Percentiles rank a stretch among this genome's conserved stretches.
These are phyloP conservation scores for Agelaius phoeniceus DNA, from an alignment of 2,113 vertebrate genomes.

Conservation along the genomic window DNA sequence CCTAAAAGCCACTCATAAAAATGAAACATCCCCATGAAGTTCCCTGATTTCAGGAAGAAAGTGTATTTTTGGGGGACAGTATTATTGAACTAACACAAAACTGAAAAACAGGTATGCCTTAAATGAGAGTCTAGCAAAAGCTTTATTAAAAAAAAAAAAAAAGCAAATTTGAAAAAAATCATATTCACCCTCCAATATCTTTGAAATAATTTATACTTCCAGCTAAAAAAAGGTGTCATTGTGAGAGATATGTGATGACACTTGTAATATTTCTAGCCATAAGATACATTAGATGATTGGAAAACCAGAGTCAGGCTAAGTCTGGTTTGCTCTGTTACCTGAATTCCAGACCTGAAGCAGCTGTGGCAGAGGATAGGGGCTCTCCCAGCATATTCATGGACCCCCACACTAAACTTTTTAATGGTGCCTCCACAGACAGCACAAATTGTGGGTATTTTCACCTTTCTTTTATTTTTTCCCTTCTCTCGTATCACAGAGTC, in stretches of 20 bases:
- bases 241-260: not conserved
- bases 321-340: not conserved
- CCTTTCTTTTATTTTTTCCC: not conserved
- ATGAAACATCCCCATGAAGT: not conserved
- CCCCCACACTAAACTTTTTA: not conserved
- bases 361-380: not conserved
- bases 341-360: not conserved
- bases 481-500: not conserved
- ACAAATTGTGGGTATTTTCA: not conserved
- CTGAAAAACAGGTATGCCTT: not conserved
- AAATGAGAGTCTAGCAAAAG: not conserved
- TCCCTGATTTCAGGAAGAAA: not conserved
- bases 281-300: not conserved
- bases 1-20: not conserved
- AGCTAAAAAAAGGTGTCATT: not conserved
- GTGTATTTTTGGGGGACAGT: not conserved
- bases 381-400: not conserved
- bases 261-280: not conserved
- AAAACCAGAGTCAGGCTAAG: not conserved
- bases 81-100: not conserved
- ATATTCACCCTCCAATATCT: not conserved
- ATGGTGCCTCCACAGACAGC: not conserved
- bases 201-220: constrained; percentile 2
- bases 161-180: not conserved
- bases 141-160: not conserved